Base-by-base conservation (phyloP, 1,140 invertebrate species). In the Glomeris maerens region DNA sequence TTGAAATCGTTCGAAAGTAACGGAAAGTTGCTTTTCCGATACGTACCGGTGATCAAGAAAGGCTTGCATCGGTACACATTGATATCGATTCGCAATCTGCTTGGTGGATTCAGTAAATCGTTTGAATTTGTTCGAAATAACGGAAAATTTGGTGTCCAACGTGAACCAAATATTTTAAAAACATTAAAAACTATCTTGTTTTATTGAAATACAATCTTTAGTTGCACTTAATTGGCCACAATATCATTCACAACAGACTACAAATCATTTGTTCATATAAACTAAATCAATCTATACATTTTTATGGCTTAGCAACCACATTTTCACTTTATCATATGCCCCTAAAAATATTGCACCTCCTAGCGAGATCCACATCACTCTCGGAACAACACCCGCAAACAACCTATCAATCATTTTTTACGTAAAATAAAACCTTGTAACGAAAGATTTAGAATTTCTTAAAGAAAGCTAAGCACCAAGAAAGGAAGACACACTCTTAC, bases 311-410 rank as follows among this genome's bases (percentile, higher is more conserved):
- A 36, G 31, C 31, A 36, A 10, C 17, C 10, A 17, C 31, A 36
- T 10, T 36, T 36, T 36, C 10, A 10, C 31, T 61, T 72, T 69
- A 52, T 79, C 93, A 65, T 95, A 97, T 27, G 82, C 78, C 13
- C 93, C 93, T 63, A 98, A 89, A 68, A 93, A 97, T 47, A 98
- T 79, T 52, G 83, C 85, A 2, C 92, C 93, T 7, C 92, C 92
- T 13, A 94, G 55, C 49, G 88, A 88, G 55, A 97, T 93, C 71
- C 82, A 89, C 14, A 80, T 62, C 7, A 84, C 76, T 49, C 94
- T 67, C 1, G 92, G 91, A 22, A 79, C 61, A 46, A 90, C 72
- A 25, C 94, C 94, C 39, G 91, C 80, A 72, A 88, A 95, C 41
- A 97, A 72, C 20, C 88, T 85, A 62, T 25, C 61, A 61, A 52